Base-by-base conservation (phyloP, 2,888 invertebrate genomes). In the Achlya flavicornis region DNA sequence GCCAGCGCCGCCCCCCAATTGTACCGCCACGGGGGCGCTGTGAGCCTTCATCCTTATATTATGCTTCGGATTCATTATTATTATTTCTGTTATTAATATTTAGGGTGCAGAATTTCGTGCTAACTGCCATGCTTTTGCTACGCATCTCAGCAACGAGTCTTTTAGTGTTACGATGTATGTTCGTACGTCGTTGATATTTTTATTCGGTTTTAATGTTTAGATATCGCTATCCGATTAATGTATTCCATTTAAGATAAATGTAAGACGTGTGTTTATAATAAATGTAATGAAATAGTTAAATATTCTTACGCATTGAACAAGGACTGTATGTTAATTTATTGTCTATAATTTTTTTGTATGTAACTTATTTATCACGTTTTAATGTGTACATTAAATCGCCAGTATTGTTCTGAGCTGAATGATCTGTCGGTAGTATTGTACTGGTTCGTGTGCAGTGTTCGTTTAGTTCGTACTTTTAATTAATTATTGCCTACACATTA, bases 251-350 rank as follows among this genome's bases (percentile, higher is more conserved):
- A 91, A 91, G 88, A 80, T 91, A 85, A 84, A 78, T 85, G 75
- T 90, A 92, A 90, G 89, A 85, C 85, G 90, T 89, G 90, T 91
- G 87, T 88, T 89, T 86, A 85, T 85, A 79, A 84, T 87, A 83
- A 85, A 84, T 83, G 83, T 87, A 86, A 86, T 85, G 75, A 84
- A 88, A 88, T 89, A 88, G 85, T 85, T 83, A 80, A 83, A 83
- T 90, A 90, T 89, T 86, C 86, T 83, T 86, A 83, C 82, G 86
- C 90, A 89, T 91, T 90, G 91, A 90, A 92, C 90, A 85, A 91
- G 89, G 90, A 92, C 89, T 92, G 85, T 88, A 86, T 88, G 91
- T 91, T 93, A 90, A 92, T 92, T 93, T 92, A 93, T 93, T 93
- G 86, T 87, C 83, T 88, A 85, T 86, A 78, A 61, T 63, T 67